These are phyloP conservation scores for Empidonax alnorum DNA, from an alignment of 2,113 vertebrate genomes.

Conservation along the genomic window DNA sequence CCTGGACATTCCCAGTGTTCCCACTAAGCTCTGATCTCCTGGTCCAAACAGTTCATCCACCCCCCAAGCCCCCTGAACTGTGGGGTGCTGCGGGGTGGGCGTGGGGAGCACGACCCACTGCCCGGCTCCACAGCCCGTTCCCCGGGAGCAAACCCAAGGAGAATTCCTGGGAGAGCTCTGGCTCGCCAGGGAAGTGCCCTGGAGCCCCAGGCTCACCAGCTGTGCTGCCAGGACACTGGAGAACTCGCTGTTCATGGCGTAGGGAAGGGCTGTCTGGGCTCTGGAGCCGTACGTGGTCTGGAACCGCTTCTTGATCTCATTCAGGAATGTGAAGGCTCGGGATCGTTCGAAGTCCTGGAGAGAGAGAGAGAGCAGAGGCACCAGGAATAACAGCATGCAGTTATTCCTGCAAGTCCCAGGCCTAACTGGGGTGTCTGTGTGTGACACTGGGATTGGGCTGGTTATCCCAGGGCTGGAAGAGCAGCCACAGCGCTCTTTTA, in stretches of 20 bases:
- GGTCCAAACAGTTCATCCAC: neutral
- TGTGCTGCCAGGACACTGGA: slow-evolving; percentile 93
- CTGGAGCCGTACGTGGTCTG: slow-evolving; percentile 97
- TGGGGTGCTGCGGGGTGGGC: neutral
- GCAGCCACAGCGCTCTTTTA: neutral
- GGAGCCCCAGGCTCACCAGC: slow-evolving; percentile 80
- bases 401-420: neutral
- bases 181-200: neutral
- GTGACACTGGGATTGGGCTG: neutral
- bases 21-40: neutral
- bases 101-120: neutral
- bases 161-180: neutral
- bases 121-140: neutral
- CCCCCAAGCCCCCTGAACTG: neutral
- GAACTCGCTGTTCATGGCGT: slow-evolving; percentile 99
- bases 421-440: neutral
- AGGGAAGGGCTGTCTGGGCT: slow-evolving; percentile 95
- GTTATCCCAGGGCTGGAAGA: neutral
- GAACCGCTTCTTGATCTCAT: slow-evolving; percentile 95
- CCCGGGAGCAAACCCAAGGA: fast-evolving
- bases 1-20: neutral
- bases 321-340: slow-evolving; percentile 93
- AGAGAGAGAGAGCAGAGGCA: neutral
- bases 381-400: fast-evolving
- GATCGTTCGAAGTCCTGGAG: slow-evolving; percentile 94